These are phyloP conservation scores for Rhynchonycteris naso DNA, from an alignment of 2,797 vertebrate genomes.

Conservation along the genomic window DNA sequence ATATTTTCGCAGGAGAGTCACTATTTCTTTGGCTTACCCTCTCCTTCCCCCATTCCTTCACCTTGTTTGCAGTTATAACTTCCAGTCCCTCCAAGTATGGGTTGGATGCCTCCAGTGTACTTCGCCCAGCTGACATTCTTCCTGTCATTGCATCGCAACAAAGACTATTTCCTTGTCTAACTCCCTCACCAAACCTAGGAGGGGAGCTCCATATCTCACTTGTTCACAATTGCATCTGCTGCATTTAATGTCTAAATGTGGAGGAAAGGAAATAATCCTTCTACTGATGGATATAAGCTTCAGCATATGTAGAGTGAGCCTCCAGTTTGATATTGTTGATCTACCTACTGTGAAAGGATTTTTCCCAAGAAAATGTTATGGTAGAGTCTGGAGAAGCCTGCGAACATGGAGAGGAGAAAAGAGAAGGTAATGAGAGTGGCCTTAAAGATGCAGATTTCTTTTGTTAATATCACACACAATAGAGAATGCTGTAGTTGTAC, in stretches of 20 bases:
- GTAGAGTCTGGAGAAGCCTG: neutral
- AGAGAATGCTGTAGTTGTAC: neutral
- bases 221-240: neutral
- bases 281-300: neutral
- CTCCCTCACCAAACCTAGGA: neutral
- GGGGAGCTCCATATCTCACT: neutral
- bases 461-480: neutral
- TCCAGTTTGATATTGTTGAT: neutral
- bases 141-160: neutral
- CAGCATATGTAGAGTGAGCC: neutral
- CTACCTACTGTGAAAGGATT: neutral
- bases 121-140: neutral
- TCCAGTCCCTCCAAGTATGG: neutral
- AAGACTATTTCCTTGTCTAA: neutral
- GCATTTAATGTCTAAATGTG: neutral
- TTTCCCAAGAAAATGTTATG: neutral
- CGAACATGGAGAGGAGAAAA: neutral
- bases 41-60: neutral
- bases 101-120: neutral
- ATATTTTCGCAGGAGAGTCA: neutral
- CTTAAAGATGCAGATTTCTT: neutral
- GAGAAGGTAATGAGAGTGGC: neutral
- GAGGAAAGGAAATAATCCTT: neutral
- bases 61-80: neutral
- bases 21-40: neutral